Evolutionary conservation across 2,797 vertebrate species (phyloP).

Genomic region (Sebastiscus albofasciatus): DNA sequence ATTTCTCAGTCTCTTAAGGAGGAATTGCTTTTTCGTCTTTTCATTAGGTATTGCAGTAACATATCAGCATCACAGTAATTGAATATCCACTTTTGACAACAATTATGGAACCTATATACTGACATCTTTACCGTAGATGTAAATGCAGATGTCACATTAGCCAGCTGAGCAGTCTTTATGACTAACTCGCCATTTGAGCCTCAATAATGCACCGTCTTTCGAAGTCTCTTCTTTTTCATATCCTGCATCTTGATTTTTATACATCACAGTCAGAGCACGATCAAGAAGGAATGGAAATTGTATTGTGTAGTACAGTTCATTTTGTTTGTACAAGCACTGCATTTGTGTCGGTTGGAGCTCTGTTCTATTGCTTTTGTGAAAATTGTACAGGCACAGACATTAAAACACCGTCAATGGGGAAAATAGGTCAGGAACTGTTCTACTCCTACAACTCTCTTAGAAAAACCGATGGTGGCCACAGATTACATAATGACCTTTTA

Average conservation of each 20-base stretch:
- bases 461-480: neutral
- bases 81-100: neutral
- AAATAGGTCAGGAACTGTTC: neutral
- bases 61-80: neutral
- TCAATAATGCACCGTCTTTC: neutral
- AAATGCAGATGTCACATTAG: neutral
- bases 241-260: too few species aligned
- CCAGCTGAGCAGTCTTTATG: neutral
- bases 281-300: neutral
- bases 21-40: too few species aligned
- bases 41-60: neutral
- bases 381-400: neutral
- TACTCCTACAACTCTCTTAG: neutral
- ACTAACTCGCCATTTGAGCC: neutral
- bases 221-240: neutral
- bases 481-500: slow-evolving; percentile 7
- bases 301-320: too few species aligned
- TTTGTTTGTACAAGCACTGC: neutral
- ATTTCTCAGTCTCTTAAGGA: too few species aligned
- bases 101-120: neutral
- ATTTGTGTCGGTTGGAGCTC: neutral
- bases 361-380: neutral
- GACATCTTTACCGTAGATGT: neutral
- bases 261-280: neutral
- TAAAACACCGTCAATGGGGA: neutral